A percentile compares a stretch with the other conserved stretches of the same genome.
These are phyloP conservation scores for Panzeria rudis DNA, from an alignment of 2,888 invertebrate genomes.

Conservation along the genomic window DNA sequence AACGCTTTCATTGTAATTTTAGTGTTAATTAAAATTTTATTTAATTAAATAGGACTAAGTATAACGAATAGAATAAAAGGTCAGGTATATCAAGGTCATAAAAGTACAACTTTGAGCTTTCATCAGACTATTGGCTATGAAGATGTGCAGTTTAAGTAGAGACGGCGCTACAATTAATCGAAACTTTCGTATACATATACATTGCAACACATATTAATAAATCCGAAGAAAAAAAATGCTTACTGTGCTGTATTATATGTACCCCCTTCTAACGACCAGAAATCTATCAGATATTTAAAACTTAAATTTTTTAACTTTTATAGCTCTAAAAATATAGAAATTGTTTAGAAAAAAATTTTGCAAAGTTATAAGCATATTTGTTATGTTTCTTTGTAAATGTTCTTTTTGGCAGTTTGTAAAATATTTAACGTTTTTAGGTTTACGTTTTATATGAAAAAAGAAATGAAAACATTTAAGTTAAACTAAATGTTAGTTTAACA, in stretches of 20 bases:
- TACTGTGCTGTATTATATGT: too few species aligned
- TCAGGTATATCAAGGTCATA: background rate
- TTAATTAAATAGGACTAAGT: conserved; percentile 26
- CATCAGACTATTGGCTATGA: too few species aligned
- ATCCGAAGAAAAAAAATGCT: too few species aligned
- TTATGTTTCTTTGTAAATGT: background rate
- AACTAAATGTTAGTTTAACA: conserved; percentile 11
- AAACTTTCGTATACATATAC: too few species aligned
- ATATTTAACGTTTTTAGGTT: conserved; percentile 2
- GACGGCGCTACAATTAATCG: too few species aligned
- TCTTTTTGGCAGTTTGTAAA: conserved; percentile 9
- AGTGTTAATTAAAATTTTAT: conserved; percentile 61
- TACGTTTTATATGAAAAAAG: background rate
- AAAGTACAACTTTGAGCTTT: too few species aligned
- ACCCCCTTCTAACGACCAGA: too few species aligned
- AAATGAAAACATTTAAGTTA: conserved; percentile 6
- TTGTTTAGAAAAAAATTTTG: background rate
- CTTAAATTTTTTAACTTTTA: background rate
- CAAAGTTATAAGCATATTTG: conserved; percentile 5
- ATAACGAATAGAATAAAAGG: conserved; percentile 20
- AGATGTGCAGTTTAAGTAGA: too few species aligned
- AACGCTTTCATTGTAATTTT: conserved; percentile 44
- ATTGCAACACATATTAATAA: too few species aligned
- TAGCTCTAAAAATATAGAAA: background rate
- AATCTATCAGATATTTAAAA: too few species aligned